Conservation (phyloP, 2,113 vertebrate species). For the Cnemophilus loriae region DNA sequence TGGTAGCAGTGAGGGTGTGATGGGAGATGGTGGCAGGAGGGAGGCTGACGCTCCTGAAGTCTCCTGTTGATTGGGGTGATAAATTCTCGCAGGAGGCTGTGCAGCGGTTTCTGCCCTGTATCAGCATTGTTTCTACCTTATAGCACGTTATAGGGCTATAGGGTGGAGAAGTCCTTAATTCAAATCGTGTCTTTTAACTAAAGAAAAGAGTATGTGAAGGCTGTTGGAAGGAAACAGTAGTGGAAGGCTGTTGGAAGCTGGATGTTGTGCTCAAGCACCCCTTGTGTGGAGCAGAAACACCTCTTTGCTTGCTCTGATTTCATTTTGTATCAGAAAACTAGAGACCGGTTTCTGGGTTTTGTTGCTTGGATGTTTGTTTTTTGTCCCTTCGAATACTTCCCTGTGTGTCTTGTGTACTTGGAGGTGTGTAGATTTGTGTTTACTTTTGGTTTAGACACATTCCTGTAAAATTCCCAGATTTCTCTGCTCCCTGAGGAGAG, state of each 20-base stretch:
- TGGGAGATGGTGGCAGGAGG: neutral
- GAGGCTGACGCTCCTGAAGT: too few relatives aligned
- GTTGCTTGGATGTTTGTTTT: neutral
- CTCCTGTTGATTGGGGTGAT: neutral
- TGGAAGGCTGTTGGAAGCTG: neutral
- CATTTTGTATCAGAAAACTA: neutral
- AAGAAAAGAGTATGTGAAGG: too few relatives aligned
- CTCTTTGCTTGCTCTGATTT: neutral
- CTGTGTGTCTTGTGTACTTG: neutral
- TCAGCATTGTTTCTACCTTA: rapidly evolving
- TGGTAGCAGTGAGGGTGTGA: neutral
- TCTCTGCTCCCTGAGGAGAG: rapidly evolving
- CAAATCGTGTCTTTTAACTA: rapidly evolving
- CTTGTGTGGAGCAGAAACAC: neutral
- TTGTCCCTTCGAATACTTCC: neutral
- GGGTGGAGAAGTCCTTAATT: neutral
- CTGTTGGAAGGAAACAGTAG: neutral
- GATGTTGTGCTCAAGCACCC: rapidly evolving
- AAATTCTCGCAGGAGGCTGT: neutral
- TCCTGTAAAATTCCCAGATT: neutral
- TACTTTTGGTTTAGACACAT: neutral
- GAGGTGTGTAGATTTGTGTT: neutral
- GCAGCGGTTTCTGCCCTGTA: neutral
- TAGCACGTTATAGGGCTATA: rapidly evolving
- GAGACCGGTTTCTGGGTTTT: neutral